Evolutionary conservation across 2,888 invertebrate genomes (phyloP).

Genomic region (Ashinkailepas kermadecensis): DNA sequence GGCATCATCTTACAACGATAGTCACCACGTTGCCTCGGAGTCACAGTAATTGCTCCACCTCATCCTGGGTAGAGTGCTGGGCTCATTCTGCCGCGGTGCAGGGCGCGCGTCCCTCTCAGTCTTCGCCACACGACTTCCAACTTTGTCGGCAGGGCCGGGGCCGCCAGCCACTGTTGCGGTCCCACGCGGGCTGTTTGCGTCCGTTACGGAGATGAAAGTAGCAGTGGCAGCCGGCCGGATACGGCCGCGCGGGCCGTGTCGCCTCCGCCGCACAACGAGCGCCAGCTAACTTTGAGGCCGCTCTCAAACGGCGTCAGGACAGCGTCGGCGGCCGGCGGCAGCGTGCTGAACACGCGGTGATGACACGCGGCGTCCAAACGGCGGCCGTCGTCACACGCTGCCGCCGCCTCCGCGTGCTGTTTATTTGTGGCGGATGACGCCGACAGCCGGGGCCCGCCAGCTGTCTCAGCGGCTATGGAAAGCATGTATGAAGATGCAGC

Average conservation of each 20-base stretch:
- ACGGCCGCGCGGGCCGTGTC: background rate
- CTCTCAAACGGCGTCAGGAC: background rate
- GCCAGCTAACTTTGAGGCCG: background rate
- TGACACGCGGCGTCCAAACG: background rate
- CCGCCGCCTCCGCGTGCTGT: too few relatives aligned
- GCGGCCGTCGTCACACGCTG: too few relatives aligned
- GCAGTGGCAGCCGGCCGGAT: background rate
- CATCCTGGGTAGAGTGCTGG: too few relatives aligned
- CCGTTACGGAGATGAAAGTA: conserved; percentile 10
- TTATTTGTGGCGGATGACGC: too few relatives aligned
- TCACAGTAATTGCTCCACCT: too few relatives aligned
- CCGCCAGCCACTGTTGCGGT: background rate
- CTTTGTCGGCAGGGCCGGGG: background rate
- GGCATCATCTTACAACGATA: too few relatives aligned
- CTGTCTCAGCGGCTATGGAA: too few relatives aligned
- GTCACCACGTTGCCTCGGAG: too few relatives aligned
- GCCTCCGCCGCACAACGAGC: background rate
- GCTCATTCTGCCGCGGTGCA: too few relatives aligned
- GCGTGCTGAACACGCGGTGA: background rate
- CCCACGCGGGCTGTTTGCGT: background rate
- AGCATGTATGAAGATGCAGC: too few relatives aligned
- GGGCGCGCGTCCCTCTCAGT: background rate
- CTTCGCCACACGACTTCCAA: background rate
- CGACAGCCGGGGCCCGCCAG: too few relatives aligned
- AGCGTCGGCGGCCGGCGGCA: background rate